Evolutionary conservation across 2,113 vertebrate genomes (phyloP).

Genomic region (Sylvietta virens): DNA sequence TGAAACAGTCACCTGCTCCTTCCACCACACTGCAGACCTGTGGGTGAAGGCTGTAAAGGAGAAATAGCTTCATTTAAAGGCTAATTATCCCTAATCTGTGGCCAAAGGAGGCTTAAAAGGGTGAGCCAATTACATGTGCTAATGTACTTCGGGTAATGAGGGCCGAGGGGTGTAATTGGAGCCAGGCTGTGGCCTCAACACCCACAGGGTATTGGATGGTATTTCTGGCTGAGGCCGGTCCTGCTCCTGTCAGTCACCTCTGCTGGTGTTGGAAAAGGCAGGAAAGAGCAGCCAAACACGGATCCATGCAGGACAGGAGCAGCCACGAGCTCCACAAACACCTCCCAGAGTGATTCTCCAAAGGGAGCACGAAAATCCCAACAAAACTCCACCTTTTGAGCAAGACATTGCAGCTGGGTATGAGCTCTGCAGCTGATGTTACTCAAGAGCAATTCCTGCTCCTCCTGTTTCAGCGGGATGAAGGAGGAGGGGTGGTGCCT

Average conservation of each 20-base stretch:
- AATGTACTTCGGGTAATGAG: not conserved
- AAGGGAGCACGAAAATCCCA: not conserved
- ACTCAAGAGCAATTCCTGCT: not conserved
- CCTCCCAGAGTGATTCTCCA: not conserved
- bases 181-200: not conserved
- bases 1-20: not conserved
- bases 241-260: not conserved
- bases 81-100: slow-evolving; percentile 12
- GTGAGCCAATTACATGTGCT: not conserved
- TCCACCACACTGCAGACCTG: not conserved
- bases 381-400: not conserved
- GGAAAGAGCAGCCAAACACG: rapidly evolving
- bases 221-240: not conserved
- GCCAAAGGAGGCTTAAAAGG: slow-evolving; percentile 21
- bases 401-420: not conserved
- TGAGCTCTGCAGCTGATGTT: not conserved
- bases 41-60: not conserved
- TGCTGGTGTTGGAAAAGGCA: not conserved
- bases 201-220: not conserved
- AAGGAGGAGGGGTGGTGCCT: not conserved
- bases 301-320: not conserved
- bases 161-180: not conserved
- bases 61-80: not conserved
- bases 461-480: not conserved
- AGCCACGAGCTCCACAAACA: rapidly evolving